phyloP scores from a whole-genome alignment of 2,888 invertebrate genomes.

The Acleris sparsana region DNA sequence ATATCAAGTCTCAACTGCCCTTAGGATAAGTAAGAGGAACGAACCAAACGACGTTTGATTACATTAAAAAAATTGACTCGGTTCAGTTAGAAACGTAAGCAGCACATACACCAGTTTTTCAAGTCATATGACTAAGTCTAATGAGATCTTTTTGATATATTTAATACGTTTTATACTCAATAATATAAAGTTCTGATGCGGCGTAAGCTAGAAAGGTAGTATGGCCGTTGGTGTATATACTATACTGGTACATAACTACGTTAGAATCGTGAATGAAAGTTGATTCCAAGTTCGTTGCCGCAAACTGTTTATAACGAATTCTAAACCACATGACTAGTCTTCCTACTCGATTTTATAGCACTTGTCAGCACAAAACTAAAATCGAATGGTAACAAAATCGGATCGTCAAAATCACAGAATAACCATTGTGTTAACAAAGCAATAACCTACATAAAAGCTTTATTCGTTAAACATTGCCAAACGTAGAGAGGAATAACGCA shows the following conservation, averaged over 20 bases:
- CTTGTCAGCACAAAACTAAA: slow-evolving; percentile 22
- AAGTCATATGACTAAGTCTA: slow-evolving; percentile 60
- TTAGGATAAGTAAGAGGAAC: no score
- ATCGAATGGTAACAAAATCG: slow-evolving; percentile 5
- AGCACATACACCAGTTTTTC: no score
- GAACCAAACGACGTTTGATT: no score
- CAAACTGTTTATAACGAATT: slow-evolving; percentile 17
- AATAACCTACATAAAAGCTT: slow-evolving; percentile 11
- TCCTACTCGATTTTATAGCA: slow-evolving; percentile 12
- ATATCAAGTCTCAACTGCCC: no score
- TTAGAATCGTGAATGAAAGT: background rate
- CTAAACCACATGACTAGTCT: slow-evolving; percentile 23
- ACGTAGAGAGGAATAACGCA: slow-evolving; percentile 55
- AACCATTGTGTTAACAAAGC: slow-evolving; percentile 1
- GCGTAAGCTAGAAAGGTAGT: slow-evolving; percentile 39
- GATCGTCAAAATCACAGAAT: background rate
- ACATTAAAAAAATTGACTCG: no score
- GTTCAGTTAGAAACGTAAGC: no score
- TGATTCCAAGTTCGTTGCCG: background rate
- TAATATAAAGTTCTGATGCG: slow-evolving; percentile 58
- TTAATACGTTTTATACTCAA: slow-evolving; percentile 80
- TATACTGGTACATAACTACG: slow-evolving; percentile 1
- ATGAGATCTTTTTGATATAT: slow-evolving; percentile 77
- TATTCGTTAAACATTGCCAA: slow-evolving; percentile 63
- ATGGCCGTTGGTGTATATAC: slow-evolving; percentile 14